phyloP scores from a whole-genome alignment of 2,797 vertebrate species.

The Gallinago stenura region DNA sequence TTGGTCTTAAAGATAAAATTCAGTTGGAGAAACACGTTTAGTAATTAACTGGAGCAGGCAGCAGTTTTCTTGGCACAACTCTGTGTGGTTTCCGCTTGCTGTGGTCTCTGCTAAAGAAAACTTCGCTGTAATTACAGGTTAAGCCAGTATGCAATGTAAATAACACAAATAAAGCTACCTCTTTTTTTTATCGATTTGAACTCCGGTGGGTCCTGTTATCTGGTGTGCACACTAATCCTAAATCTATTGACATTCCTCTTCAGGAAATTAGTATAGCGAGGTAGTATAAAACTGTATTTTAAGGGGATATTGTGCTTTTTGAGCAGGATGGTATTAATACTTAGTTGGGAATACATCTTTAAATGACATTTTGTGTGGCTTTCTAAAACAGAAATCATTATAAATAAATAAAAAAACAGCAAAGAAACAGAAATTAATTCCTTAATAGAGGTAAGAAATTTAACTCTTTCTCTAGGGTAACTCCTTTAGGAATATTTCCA shows the following conservation, averaged over 20 bases:
- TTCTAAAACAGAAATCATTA: background rate
- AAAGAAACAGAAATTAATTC: background rate
- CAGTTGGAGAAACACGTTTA: background rate
- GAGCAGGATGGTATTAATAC: background rate
- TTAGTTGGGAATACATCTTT: background rate
- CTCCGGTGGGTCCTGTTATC: background rate
- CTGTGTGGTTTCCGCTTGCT: constrained; percentile 31
- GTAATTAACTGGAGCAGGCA: constrained; percentile 37
- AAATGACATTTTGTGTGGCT: background rate
- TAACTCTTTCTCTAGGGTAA: background rate
- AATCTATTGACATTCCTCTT: background rate
- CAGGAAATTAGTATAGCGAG: background rate
- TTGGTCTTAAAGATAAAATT: constrained; percentile 58
- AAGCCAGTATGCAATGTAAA: constrained; percentile 29
- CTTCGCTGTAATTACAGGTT: constrained; percentile 33
- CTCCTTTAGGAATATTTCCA: background rate
- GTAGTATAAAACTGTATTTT: background rate
- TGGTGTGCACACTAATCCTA: background rate
- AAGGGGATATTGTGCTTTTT: background rate
- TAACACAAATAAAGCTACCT: constrained; percentile 4
- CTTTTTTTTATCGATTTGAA: background rate
- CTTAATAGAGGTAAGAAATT: background rate
- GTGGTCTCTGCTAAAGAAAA: constrained; percentile 64
- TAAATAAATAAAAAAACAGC: background rate
- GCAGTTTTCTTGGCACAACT: constrained; percentile 35